phyloP scores from a whole-genome alignment of 2,888 invertebrate species.

The Unio pictorum region DNA sequence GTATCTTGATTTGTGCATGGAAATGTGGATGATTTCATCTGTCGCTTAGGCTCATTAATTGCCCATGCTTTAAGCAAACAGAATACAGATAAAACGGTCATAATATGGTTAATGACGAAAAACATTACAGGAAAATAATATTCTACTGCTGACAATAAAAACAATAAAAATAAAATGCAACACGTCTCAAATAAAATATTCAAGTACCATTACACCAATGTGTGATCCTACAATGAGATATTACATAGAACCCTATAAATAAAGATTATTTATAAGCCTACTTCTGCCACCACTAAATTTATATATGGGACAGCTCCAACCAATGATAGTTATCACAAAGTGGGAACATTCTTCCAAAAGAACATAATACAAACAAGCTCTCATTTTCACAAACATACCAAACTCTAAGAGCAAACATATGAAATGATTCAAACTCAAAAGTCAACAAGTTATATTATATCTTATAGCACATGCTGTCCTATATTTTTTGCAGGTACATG shows the following conservation, averaged over 20 bases:
- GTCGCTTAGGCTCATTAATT: constrained; percentile 52
- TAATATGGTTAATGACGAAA: constrained; percentile 6
- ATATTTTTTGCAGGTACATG: too few species aligned
- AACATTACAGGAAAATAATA: constrained; percentile 5
- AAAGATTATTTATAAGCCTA: not conserved
- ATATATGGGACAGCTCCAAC: not conserved
- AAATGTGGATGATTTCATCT: constrained; percentile 46
- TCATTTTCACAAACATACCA: too few species aligned
- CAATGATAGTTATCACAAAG: too few species aligned
- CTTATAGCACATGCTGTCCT: not conserved
- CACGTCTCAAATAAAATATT: not conserved
- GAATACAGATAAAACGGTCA: constrained; percentile 5
- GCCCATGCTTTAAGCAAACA: constrained; percentile 56
- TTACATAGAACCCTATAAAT: not conserved
- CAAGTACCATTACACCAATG: not conserved
- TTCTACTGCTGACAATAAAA: not conserved
- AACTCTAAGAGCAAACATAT: not conserved
- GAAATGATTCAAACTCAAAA: constrained; percentile 2
- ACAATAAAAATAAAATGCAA: constrained; percentile 2
- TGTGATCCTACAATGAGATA: not conserved
- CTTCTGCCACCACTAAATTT: constrained; percentile 1
- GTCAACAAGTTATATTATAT: not conserved
- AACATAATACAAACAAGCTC: too few species aligned
- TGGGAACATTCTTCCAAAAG: too few species aligned
- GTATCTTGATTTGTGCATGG: constrained; percentile 29